Conservation (phyloP, 2,888 invertebrate species). For the Euspilapteryx auroguttella region DNA sequence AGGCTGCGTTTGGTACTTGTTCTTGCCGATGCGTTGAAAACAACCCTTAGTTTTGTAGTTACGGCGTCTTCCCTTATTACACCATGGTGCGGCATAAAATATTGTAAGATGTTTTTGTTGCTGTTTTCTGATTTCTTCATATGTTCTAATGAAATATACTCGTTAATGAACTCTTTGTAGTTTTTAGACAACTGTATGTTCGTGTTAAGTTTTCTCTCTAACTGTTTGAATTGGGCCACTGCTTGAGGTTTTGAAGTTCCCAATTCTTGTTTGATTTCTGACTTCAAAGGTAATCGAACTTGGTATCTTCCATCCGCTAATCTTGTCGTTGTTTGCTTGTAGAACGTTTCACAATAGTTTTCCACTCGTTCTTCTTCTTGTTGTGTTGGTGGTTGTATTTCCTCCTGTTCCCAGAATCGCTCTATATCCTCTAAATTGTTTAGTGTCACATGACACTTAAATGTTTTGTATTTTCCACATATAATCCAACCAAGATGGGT, state of each 20-base stretch:
- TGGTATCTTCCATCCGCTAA: not conserved
- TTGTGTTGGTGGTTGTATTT: not conserved
- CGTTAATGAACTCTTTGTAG: not conserved
- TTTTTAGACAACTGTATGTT: not conserved
- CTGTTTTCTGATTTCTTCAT: no score
- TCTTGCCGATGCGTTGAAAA: not conserved
- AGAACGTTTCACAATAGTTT: not conserved
- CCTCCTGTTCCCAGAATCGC: not conserved
- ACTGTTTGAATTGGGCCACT: not conserved
- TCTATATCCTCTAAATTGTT: no score
- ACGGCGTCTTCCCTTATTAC: not conserved
- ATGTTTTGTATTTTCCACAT: no score
- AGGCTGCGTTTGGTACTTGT: not conserved
- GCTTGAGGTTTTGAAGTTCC: not conserved
- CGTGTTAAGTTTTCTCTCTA: not conserved
- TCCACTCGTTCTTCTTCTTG: no score
- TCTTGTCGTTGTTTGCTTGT: not conserved
- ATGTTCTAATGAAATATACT: not conserved
- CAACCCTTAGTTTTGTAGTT: not conserved
- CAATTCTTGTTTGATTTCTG: not conserved
- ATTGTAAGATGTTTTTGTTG: no score
- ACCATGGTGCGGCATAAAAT: constrained; percentile 1
- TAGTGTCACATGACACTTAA: no score
- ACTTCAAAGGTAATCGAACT: not conserved
- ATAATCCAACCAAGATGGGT: no score